Evolutionary conservation across 2,113 vertebrate species (phyloP), one percentile per base, ranked within the genome.

Genomic region (Polyodon spathula): DNA sequence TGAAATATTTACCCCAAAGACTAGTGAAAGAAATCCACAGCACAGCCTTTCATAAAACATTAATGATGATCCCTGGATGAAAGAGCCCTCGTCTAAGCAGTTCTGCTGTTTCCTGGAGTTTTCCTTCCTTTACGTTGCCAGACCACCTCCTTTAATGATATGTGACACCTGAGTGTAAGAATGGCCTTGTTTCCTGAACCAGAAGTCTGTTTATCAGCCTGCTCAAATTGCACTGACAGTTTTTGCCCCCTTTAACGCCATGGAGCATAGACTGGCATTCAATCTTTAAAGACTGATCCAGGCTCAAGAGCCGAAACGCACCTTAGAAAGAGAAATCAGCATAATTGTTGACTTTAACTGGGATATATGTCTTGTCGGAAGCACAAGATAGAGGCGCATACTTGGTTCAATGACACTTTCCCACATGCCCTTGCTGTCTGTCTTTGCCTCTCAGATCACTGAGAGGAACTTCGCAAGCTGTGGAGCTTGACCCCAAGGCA

Each of bases 341-440:
- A 84, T 87, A 79, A 84, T 86, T 86, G 81, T 76, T 81, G 76
- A 82, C 83, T 87, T 82, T 86, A 87, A 86, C 84, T 84, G 80
- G 83, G 82, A 82, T 78, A 85, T 85, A 81, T 81, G 79, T 85
- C 85, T 84, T 76, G 74, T 78, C 73, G 70, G 56, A 70, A 84
- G 72, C 77, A 69, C 78, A 72, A 80, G 80, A 83, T 82, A 73
- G 80, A 81, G 82, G 72, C 66, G 68, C 71, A 74, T 76, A 71
- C 79, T 75, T 70, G 72, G 78, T 77, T 84, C 77, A 72, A 81
- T 83, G 66, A 66, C 74, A 75, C 75, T 76, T 67, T 77, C 66
- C 69, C 77, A 73, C 75, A 72, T 75, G 76, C 69, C 71, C 66
- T 60, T 73, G 65, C 73, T 75, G 76, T 81, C 80, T 83, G 78